Evolutionary conservation across 2,888 invertebrate genomes (phyloP).

Genomic region (Neoascia interrupta): DNA sequence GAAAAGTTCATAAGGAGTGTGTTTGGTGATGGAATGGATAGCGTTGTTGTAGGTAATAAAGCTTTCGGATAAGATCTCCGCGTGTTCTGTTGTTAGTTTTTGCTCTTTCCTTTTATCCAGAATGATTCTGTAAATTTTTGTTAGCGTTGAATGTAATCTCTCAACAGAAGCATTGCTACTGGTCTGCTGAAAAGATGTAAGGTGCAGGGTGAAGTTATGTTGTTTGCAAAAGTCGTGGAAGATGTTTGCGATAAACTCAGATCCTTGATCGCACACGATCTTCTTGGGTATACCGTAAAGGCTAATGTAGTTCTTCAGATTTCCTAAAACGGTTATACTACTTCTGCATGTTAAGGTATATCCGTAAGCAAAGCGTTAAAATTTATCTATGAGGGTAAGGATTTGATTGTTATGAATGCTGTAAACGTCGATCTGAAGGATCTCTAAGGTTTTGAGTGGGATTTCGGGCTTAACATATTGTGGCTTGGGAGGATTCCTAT

Average conservation of each 20-base stretch:
- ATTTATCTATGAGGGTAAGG: neutral
- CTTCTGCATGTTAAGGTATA: slow-evolving; percentile 18
- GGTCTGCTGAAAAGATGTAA: neutral
- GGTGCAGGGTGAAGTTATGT: neutral
- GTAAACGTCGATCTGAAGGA: neutral
- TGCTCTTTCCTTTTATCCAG: neutral
- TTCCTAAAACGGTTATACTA: neutral
- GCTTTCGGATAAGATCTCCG: neutral
- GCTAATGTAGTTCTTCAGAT: neutral
- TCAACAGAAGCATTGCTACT: neutral
- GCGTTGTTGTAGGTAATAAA: slow-evolving; percentile 26
- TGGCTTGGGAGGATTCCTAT: neutral
- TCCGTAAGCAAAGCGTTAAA: neutral
- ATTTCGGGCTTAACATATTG: neutral
- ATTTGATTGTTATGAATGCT: too few relatives aligned
- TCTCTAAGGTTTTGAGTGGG: neutral
- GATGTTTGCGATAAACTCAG: slow-evolving; percentile 31
- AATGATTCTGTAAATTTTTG: slow-evolving; percentile 26
- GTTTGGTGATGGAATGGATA: slow-evolving; percentile 30
- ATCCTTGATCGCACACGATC: slow-evolving; percentile 26
- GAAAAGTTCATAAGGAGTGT: slow-evolving; percentile 30
- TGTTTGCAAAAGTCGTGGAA: slow-evolving; percentile 4
- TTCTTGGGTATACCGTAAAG: slow-evolving; percentile 41
- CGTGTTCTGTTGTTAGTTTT: neutral
- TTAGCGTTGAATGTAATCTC: neutral